These are phyloP conservation scores for Trichoplusia ni DNA, from an alignment of 1,140 invertebrate genomes.

Conservation along the genomic window DNA sequence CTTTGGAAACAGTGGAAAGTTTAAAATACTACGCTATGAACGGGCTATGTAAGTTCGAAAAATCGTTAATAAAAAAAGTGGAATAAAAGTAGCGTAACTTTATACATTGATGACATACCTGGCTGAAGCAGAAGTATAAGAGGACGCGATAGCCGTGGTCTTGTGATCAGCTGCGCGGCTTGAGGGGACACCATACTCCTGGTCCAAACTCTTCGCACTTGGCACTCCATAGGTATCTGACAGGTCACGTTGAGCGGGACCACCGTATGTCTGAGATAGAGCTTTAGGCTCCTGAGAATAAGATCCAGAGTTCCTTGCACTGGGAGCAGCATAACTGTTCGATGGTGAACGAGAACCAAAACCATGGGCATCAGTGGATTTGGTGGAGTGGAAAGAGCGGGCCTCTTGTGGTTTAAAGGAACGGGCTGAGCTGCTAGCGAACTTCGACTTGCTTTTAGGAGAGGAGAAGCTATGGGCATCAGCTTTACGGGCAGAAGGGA, in stretches of 20 bases:
- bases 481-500: conserved; percentile 39
- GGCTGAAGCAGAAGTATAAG: conserved; percentile 46
- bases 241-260: conserved; percentile 41
- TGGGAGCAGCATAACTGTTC: conserved; percentile 49
- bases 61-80: no score
- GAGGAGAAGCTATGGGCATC: conserved; percentile 31
- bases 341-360: conserved; percentile 31
- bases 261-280: conserved; percentile 46
- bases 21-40: not conserved
- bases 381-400: no score
- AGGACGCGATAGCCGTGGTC: conserved; percentile 56
- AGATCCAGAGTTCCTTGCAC: conserved; percentile 46
- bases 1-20: not conserved
- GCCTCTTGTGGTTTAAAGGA: conserved; percentile 17
- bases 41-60: no score
- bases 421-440: not conserved
- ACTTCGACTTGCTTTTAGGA: not conserved
- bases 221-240: conserved; percentile 60
- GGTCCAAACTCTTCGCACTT: conserved; percentile 39
- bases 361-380: no score
- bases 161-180: conserved; percentile 37
- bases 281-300: conserved; percentile 48
- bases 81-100: no score
- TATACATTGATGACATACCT: no score
- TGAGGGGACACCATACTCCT: conserved; percentile 45